Percentiles rank a stretch among this genome's conserved stretches.
Evolutionary conservation across 2,113 vertebrate genomes (phyloP).

Genomic region (Upupa epops): DNA sequence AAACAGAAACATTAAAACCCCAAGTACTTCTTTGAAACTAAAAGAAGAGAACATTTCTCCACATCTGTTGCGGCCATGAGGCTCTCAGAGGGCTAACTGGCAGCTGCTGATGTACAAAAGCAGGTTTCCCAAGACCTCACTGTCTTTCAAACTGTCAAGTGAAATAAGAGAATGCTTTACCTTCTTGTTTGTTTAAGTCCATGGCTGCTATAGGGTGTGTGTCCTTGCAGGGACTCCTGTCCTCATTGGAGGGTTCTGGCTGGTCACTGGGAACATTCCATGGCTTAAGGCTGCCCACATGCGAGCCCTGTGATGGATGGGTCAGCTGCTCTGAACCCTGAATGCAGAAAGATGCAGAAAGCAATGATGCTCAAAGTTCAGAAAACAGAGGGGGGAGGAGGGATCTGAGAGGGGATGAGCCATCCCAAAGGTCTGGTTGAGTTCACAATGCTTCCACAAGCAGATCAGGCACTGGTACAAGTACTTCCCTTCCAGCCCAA

Average conservation of each 20-base stretch:
- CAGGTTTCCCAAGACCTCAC: neutral
- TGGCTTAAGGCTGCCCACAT: slow-evolving; percentile 63
- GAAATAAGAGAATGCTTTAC: slow-evolving; percentile 59
- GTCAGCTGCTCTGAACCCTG: slow-evolving; percentile 67
- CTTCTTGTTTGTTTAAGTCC: slow-evolving; percentile 77
- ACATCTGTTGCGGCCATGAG: neutral
- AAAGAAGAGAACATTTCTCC: neutral
- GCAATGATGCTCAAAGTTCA: neutral
- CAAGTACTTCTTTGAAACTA: neutral
- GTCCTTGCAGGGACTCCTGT: slow-evolving; percentile 52
- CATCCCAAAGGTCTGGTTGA: neutral
- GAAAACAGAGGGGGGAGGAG: neutral
- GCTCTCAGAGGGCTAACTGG: neutral
- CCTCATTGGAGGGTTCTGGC: slow-evolving; percentile 63
- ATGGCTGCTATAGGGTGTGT: slow-evolving; percentile 59
- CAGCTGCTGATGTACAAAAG: neutral
- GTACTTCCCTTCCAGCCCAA: neutral
- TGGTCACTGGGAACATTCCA: slow-evolving; percentile 65
- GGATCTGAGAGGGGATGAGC: neutral
- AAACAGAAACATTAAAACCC: neutral
- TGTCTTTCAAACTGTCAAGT: neutral
- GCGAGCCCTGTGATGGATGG: slow-evolving; percentile 50
- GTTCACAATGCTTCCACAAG: neutral
- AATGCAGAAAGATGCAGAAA: slow-evolving; percentile 70
- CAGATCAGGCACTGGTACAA: neutral